A percentile compares a stretch with the other conserved stretches of the same genome.
These are phyloP conservation scores for Menidia beryllina DNA, from an alignment of 2,113 vertebrate species.

Conservation along the genomic window DNA sequence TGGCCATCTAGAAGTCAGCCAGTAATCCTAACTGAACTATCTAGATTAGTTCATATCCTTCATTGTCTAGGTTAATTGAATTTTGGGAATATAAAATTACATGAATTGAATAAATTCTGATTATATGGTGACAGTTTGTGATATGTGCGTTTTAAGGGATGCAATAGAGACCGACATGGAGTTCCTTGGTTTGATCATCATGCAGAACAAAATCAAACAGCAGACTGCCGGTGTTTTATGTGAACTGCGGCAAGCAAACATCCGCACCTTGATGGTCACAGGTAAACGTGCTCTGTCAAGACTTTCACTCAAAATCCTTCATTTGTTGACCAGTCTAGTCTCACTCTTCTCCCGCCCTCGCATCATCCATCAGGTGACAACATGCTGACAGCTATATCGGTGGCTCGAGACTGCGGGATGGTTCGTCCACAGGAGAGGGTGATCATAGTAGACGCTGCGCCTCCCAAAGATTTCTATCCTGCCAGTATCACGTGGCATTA, in stretches of 20 bases:
- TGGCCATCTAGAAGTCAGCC: too few relatives aligned
- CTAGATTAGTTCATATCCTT: too few relatives aligned
- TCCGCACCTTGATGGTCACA: slow-evolving; percentile 97
- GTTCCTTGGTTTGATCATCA: slow-evolving; percentile 94
- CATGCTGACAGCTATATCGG: slow-evolving; percentile 96
- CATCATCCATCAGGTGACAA: slow-evolving; percentile 88
- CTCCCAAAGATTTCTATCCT: slow-evolving; percentile 90
- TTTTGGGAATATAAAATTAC: too few relatives aligned
- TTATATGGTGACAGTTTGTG: background rate
- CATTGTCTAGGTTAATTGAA: too few relatives aligned
- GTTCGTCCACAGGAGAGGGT: slow-evolving; percentile 90
- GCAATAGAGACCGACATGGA: slow-evolving; percentile 94
- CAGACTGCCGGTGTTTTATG: slow-evolving; percentile 90
- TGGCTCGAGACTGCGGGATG: slow-evolving; percentile 97
- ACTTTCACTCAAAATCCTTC: background rate
- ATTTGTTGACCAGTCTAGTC: background rate
- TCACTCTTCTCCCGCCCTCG: background rate
- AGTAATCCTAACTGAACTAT: too few relatives aligned
- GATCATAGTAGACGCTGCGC: slow-evolving; percentile 92
- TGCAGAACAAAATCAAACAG: slow-evolving; percentile 97
- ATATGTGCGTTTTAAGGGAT: slow-evolving; percentile 82
- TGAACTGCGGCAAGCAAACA: slow-evolving; percentile 89
- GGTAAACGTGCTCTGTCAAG: slow-evolving; percentile 72
- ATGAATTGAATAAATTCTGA: too few relatives aligned
- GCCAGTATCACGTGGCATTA: slow-evolving; percentile 95